Evolutionary conservation across 1,140 invertebrate species (phyloP).

Genomic region (Ceratina australensis): DNA sequence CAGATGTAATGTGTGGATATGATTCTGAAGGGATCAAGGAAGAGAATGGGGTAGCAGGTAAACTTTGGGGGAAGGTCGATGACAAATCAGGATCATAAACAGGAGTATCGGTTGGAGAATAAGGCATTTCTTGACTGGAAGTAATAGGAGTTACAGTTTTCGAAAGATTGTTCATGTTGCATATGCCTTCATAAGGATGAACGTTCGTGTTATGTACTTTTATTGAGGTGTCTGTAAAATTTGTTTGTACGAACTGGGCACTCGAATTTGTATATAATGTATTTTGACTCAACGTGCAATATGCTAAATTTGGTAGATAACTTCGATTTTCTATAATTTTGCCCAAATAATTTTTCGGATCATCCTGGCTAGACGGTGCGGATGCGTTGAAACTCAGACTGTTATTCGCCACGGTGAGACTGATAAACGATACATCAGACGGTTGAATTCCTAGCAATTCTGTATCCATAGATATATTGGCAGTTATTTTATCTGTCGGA

Average conservation of each 20-base stretch:
- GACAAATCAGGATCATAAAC: conserved; percentile 51
- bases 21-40: conserved; percentile 11
- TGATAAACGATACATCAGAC: conserved; percentile 63
- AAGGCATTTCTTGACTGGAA: conserved; percentile 56
- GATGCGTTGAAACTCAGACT: conserved; percentile 28
- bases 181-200: neutral
- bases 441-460: conserved; percentile 55
- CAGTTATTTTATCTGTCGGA: conserved; percentile 70
- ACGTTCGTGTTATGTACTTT: conserved; percentile 9
- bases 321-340: conserved; percentile 38
- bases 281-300: conserved; percentile 1
- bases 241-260: conserved; percentile 61
- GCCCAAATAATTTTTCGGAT: conserved; percentile 9
- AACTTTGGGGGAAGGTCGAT: conserved; percentile 24
- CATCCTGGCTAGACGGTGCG: conserved; percentile 13
- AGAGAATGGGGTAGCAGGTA: conserved; percentile 2
- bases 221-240: conserved; percentile 36
- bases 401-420: conserved; percentile 39
- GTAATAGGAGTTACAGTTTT: conserved; percentile 3
- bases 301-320: conserved; percentile 25
- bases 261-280: conserved; percentile 23
- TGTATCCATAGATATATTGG: conserved; percentile 45
- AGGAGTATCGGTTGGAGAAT: conserved; percentile 65
- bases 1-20: neutral
- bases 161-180: neutral